These are phyloP conservation scores for Aporophyla nigra DNA, from an alignment of 2,888 invertebrate genomes.

Conservation along the genomic window DNA sequence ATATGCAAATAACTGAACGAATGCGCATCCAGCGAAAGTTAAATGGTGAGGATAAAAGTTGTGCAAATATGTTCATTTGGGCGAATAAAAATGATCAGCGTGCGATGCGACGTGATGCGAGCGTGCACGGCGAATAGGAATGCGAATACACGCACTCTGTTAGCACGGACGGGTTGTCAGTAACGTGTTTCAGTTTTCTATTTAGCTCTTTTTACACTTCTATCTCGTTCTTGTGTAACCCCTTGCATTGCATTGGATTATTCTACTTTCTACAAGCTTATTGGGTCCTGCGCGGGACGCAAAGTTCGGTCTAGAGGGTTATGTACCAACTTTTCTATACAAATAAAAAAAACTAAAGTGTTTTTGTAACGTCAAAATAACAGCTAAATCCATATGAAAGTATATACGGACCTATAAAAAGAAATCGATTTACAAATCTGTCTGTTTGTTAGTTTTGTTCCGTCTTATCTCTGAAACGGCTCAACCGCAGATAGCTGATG, in stretches of 20 bases:
- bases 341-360: no score
- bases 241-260: conserved; percentile 5
- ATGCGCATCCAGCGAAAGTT: conserved; percentile 80
- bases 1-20: conserved; percentile 84
- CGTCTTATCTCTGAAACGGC: no score
- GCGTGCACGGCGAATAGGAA: conserved; percentile 65
- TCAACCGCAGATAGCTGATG: no score
- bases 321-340: no score
- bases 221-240: conserved; percentile 20
- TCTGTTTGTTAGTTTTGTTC: no score
- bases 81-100: conserved; percentile 79
- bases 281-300: not conserved
- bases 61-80: conserved; percentile 84
- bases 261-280: conserved; percentile 10
- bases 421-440: no score
- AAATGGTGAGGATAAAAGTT: conserved; percentile 83
- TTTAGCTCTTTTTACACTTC: conserved; percentile 25
- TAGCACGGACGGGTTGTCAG: conserved; percentile 35
- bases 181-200: conserved; percentile 38
- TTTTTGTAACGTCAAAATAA: no score
- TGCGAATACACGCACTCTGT: conserved; percentile 56
- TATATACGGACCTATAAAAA: no score
- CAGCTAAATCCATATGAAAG: no score
- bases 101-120: conserved; percentile 67
- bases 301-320: not conserved